These are phyloP conservation scores for Kryptolebias ocellatus DNA, from an alignment of 2,797 vertebrate genomes.

Conservation along the genomic window DNA sequence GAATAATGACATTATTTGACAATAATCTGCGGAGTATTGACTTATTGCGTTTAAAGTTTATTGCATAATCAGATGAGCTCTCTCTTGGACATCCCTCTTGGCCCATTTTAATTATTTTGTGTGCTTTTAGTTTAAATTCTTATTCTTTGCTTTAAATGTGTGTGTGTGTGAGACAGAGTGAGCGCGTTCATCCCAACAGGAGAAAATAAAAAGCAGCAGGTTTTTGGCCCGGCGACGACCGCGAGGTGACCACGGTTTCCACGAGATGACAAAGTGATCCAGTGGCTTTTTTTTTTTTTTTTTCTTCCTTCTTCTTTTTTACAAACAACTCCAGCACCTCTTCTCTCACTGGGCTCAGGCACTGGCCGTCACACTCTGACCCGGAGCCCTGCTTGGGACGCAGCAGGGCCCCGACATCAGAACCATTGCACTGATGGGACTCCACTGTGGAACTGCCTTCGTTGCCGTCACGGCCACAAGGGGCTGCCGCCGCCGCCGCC, in stretches of 20 bases:
- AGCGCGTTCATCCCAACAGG: conserved; percentile 31
- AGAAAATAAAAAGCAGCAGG: conserved; percentile 34
- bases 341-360: conserved; percentile 70
- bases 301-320: too few relatives aligned
- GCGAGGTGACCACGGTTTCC: conserved; percentile 38
- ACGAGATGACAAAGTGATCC: conserved; percentile 34
- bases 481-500: conserved; percentile 73
- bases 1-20: too few relatives aligned
- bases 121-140: conserved; percentile 37
- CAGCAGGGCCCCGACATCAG: conserved; percentile 55
- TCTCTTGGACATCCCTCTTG: conserved; percentile 27
- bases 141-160: neutral
- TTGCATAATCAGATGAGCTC: conserved; percentile 2
- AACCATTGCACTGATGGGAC: conserved; percentile 71
- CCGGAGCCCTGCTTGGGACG: conserved; percentile 58
- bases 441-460: conserved; percentile 77
- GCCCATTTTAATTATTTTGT: conserved; percentile 19
- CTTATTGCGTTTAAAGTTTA: conserved; percentile 9
- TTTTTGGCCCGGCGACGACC: conserved; percentile 17
- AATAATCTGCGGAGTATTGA: neutral
- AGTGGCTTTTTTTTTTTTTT: conserved; percentile 57
- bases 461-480: conserved; percentile 73
- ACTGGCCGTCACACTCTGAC: conserved; percentile 59
- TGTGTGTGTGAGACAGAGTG: conserved; percentile 41
- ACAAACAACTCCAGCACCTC: conserved; percentile 71